These are phyloP conservation scores for Sipha flava DNA, from an alignment of 1,140 invertebrate genomes.

Conservation along the genomic window DNA sequence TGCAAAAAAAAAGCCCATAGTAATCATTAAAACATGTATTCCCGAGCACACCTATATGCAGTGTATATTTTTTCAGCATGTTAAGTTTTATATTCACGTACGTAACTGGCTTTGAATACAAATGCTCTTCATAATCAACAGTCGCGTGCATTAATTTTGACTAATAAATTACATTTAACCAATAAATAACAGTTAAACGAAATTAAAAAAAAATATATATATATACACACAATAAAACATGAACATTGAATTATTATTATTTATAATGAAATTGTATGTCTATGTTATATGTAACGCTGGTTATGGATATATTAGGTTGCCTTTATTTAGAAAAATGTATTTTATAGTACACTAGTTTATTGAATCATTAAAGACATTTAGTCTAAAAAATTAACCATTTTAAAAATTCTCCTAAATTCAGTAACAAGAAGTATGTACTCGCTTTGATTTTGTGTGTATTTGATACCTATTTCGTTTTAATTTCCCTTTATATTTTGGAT, in stretches of 20 bases:
- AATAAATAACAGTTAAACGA: slow-evolving; percentile 1
- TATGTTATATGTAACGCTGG: no score
- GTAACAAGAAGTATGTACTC: no score
- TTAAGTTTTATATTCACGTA: not conserved
- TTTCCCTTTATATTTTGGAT: no score
- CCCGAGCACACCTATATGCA: not conserved
- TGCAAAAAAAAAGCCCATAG: not conserved
- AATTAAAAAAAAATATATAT: not conserved
- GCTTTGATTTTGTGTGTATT: no score
- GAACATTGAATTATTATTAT: not conserved
- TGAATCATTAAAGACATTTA: no score
- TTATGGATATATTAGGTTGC: no score
- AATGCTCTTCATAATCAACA: not conserved
- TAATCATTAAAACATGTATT: slow-evolving; percentile 22
- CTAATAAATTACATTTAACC: slow-evolving; percentile 1
- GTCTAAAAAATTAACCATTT: no score
- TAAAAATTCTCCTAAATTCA: no score
- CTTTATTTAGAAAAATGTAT: no score
- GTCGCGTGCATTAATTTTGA: not conserved
- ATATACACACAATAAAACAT: not conserved
- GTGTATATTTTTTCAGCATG: not conserved
- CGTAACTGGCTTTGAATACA: not conserved
- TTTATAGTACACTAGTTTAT: no score
- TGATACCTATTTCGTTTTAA: no score
- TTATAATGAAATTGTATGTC: not conserved